Evolutionary conservation across 2,797 vertebrate species (phyloP), one percentile per base, ranked within the genome.

Genomic region (Aphelocoma californica): DNA sequence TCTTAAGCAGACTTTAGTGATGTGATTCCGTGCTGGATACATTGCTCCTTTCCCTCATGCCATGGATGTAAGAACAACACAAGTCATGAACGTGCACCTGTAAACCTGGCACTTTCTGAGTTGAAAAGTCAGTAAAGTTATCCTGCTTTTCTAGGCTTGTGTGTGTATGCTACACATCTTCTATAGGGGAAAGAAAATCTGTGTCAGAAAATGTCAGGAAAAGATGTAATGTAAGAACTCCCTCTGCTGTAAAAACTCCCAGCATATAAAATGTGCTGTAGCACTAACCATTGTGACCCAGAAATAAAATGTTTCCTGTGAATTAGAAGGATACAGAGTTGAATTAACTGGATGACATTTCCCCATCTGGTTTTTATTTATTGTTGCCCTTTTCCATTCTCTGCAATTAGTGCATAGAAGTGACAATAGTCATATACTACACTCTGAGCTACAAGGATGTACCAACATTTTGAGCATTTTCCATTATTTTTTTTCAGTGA

Each of bases 401-500:
- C 91, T 92, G 62, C 80, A 96, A 94, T 95, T 96, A 96, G 96
- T 85, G 73, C 77, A 74, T n/a, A 79, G 62, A 69, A 90, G 81
- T 91, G 86, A 94, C 96, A 92, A 93, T 92, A 93, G 91, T 42
- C 83, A 89, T 95, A 92, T 95, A 88, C 91, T 81, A 75, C 72
- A 92, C 75, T 92, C 83, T 92, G 83, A 97, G 78, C 92, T 94
- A 74, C 93, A 96, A 92, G 96, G 92, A 95, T 96, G 95, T 92
- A 31, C 88, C 90, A 88, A 85, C 54, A 92, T 93, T 97, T 94
- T 95, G 96, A 94, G 89, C 85, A 93, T 92, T 97, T 94, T 93
- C 95, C 81, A 88, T 97, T 94, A 90, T 94, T 96, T 96, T 96
- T 94, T 96, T 94, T 97, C 84, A 90, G 88, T 96, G 91, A 92